Evolutionary conservation across 1,140 invertebrate genomes (phyloP).

Genomic region (Zaprionus nigranus): DNA sequence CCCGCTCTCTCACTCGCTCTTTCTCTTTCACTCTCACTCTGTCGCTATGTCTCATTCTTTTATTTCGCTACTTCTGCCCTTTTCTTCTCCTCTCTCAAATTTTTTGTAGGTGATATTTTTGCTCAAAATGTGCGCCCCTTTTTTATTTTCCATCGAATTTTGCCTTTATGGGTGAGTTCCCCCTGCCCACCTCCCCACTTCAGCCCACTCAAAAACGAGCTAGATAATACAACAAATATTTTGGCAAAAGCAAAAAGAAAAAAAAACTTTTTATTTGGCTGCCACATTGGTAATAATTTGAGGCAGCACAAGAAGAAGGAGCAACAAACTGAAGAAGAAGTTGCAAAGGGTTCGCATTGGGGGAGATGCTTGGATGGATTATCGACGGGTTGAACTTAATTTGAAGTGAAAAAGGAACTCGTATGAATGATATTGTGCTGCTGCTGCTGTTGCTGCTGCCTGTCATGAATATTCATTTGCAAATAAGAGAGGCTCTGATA

Average conservation of each 20-base stretch:
- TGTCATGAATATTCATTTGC: slow-evolving; percentile 22
- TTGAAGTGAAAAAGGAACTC: slow-evolving; percentile 12
- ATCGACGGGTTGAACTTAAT: slow-evolving; percentile 37
- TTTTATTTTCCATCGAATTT: slow-evolving; percentile 14
- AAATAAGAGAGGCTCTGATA: not conserved
- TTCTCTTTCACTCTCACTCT: slow-evolving; percentile 29
- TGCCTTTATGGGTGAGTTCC: slow-evolving; percentile 53
- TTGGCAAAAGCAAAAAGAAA: slow-evolving; percentile 36
- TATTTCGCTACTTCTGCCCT: not conserved
- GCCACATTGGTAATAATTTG: slow-evolving; percentile 28
- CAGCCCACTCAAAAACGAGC: not conserved
- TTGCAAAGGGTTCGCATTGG: slow-evolving; percentile 19
- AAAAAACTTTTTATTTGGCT: slow-evolving; percentile 61
- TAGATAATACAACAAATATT: slow-evolving; percentile 73
- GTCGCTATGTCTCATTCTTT: slow-evolving; percentile 23
- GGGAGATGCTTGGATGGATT: slow-evolving; percentile 12
- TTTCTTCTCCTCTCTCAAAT: not conserved
- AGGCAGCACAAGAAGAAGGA: not conserved
- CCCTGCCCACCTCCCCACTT: not conserved
- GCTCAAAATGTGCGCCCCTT: slow-evolving; percentile 48
- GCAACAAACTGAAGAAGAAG: not conserved
- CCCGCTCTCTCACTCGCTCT: slow-evolving; percentile 18
- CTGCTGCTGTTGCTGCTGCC: not conserved
- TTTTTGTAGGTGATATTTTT: slow-evolving; percentile 49
- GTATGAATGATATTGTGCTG: slow-evolving; percentile 2